Conservation (phyloP, 2,888 invertebrate genomes). For the Tortricodes alternella region DNA sequence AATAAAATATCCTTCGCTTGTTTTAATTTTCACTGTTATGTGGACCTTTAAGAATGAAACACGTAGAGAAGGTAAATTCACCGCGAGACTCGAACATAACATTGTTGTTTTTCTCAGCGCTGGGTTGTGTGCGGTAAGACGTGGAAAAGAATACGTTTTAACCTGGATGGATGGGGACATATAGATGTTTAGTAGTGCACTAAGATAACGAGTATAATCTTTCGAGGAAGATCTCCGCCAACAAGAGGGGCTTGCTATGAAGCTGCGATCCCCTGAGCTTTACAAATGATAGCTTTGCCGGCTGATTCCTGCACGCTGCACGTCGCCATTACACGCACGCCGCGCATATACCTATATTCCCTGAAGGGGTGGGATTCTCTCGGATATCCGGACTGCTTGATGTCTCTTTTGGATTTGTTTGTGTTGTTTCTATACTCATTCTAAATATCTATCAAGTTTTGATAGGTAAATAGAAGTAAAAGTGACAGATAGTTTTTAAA, state of each 20-base stretch:
- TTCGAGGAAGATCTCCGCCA: conserved; percentile 35
- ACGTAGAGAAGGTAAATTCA: conserved; percentile 28
- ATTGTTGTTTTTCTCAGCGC: conserved; percentile 28
- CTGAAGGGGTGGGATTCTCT: conserved; percentile 5
- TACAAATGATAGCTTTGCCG: conserved; percentile 49
- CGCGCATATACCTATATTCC: background rate
- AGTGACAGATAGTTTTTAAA: too few relatives aligned
- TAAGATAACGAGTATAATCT: conserved; percentile 23
- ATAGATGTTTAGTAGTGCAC: conserved; percentile 20
- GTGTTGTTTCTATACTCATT: too few relatives aligned
- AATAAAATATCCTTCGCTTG: too few relatives aligned
- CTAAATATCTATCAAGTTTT: too few relatives aligned
- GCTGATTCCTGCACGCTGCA: conserved; percentile 28
- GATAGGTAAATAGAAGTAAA: too few relatives aligned
- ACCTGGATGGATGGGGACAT: conserved; percentile 21
- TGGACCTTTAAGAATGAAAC: conserved; percentile 28
- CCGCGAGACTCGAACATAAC: conserved; percentile 21
- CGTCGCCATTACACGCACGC: background rate
- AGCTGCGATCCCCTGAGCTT: conserved; percentile 44
- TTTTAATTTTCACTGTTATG: conserved; percentile 11
- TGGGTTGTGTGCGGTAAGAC: conserved; percentile 3
- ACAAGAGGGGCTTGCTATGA: conserved; percentile 42
- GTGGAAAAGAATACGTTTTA: conserved; percentile 25
- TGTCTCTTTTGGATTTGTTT: background rate
- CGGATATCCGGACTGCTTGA: background rate